phyloP scores from a whole-genome alignment of 35 echinoderm and acorn worm species.

The Acanthaster planci region DNA sequence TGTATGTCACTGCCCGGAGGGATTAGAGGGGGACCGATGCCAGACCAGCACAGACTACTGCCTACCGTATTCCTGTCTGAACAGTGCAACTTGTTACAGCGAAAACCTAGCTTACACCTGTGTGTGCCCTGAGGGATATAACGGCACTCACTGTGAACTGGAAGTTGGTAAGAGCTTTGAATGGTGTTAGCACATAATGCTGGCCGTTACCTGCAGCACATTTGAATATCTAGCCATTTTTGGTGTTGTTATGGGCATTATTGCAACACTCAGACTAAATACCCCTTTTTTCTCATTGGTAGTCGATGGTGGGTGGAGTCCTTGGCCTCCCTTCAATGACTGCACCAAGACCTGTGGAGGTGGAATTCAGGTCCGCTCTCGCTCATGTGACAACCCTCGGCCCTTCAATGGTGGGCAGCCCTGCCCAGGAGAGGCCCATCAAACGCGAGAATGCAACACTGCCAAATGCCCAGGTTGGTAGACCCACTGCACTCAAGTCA shows the following conservation, averaged over 20 bases:
- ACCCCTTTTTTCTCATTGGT: no score
- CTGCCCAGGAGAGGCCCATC: conserved; percentile 17
- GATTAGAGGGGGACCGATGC: conserved; percentile 10
- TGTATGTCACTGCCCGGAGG: conserved; percentile 6
- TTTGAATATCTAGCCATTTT: no score
- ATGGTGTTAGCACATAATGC: conserved; percentile 47
- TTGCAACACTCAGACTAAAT: no score
- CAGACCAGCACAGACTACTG: conserved; percentile 6
- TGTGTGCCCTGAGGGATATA: background rate
- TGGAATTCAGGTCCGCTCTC: conserved; percentile 48
- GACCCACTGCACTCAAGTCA: background rate
- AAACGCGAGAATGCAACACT: background rate
- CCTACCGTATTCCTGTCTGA: background rate
- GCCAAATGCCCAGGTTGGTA: background rate
- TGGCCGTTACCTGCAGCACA: conserved; percentile 16
- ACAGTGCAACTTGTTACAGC: background rate
- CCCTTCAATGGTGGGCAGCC: conserved; percentile 58
- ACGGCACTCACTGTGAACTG: background rate
- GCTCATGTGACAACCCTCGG: conserved; percentile 65
- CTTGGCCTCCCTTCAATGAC: conserved; percentile 53
- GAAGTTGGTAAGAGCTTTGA: conserved; percentile 17
- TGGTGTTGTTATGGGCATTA: no score
- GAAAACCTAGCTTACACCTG: background rate
- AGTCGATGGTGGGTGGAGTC: conserved; percentile 51
- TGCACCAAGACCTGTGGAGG: conserved; percentile 59